Percentiles rank a stretch among this genome's conserved stretches.
phyloP scores from a whole-genome alignment of 2,113 vertebrate species.

The Otis tarda region DNA sequence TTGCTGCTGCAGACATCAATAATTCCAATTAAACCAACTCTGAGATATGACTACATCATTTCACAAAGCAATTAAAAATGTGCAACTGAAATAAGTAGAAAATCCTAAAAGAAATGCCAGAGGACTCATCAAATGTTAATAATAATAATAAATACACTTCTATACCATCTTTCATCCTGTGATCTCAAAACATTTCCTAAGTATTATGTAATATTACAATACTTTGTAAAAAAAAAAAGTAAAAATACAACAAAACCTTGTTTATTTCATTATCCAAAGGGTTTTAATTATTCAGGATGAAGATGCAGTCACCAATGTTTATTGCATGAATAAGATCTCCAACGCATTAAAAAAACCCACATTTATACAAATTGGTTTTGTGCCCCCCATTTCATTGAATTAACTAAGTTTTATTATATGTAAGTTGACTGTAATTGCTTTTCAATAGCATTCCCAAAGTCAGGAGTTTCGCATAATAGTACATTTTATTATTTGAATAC shows the following conservation, averaged over 20 bases:
- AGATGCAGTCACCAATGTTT: background rate
- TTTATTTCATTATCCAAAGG: background rate
- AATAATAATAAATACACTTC: background rate
- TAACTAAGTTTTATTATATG: background rate
- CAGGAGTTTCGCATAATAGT: background rate
- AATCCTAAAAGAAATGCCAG: slow-evolving; percentile 34
- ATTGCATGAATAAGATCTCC: background rate
- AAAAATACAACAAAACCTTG: background rate
- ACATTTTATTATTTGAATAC: background rate
- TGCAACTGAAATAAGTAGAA: slow-evolving; percentile 58
- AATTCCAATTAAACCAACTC: slow-evolving; percentile 68
- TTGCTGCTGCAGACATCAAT: slow-evolving; percentile 67
- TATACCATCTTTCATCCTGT: background rate
- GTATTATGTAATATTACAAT: background rate
- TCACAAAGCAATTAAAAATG: slow-evolving; percentile 69
- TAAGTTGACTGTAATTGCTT: background rate
- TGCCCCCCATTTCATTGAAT: background rate
- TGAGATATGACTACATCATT: slow-evolving; percentile 52
- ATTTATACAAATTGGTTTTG: background rate
- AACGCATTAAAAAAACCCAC: background rate
- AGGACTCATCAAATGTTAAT: slow-evolving; percentile 31
- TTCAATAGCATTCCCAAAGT: background rate
- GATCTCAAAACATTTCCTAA: background rate
- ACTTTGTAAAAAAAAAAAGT: background rate
- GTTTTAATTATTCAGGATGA: background rate